Evolutionary conservation across 2,888 invertebrate species (phyloP).

Genomic region (Ellobium chinense): DNA sequence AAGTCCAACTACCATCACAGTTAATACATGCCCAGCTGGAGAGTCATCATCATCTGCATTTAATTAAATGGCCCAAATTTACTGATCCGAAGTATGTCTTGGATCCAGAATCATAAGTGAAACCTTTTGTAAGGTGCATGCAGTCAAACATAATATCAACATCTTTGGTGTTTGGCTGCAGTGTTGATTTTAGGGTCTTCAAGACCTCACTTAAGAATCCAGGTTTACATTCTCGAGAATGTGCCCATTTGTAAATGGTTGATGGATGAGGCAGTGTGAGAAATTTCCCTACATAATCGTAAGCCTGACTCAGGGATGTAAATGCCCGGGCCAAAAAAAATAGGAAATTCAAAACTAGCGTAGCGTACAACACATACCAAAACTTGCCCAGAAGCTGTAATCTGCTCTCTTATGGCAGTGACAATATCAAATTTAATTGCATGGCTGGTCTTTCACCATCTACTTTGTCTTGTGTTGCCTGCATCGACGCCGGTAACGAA

Average conservation of each 20-base stretch:
- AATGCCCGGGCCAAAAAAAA: too few relatives aligned
- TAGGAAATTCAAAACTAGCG: too few relatives aligned
- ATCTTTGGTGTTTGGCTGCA: not conserved
- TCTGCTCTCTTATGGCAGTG: too few relatives aligned
- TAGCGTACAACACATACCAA: too few relatives aligned
- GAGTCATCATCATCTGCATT: not conserved
- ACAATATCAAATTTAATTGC: too few relatives aligned
- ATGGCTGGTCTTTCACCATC: too few relatives aligned
- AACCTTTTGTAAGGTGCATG: constrained; percentile 15
- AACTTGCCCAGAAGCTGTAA: too few relatives aligned
- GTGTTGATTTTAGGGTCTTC: not conserved
- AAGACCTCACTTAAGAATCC: constrained; percentile 21
- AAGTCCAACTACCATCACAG: constrained; percentile 18
- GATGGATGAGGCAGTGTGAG: constrained; percentile 16
- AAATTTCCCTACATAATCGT: constrained; percentile 18
- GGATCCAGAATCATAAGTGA: constrained; percentile 13
- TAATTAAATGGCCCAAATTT: constrained; percentile 15
- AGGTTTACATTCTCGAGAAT: constrained; percentile 5
- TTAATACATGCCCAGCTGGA: not conserved
- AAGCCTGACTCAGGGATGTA: constrained; percentile 19
- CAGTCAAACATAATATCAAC: constrained; percentile 23
- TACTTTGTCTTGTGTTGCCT: too few relatives aligned
- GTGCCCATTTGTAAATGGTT: constrained; percentile 24
- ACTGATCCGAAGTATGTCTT: constrained; percentile 4
- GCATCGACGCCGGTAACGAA: too few relatives aligned